A percentile compares a stretch with the other conserved stretches of the same genome.
Evolutionary conservation across 2,797 vertebrate genomes (phyloP).

Genomic region (Arnoldichthys spilopterus): DNA sequence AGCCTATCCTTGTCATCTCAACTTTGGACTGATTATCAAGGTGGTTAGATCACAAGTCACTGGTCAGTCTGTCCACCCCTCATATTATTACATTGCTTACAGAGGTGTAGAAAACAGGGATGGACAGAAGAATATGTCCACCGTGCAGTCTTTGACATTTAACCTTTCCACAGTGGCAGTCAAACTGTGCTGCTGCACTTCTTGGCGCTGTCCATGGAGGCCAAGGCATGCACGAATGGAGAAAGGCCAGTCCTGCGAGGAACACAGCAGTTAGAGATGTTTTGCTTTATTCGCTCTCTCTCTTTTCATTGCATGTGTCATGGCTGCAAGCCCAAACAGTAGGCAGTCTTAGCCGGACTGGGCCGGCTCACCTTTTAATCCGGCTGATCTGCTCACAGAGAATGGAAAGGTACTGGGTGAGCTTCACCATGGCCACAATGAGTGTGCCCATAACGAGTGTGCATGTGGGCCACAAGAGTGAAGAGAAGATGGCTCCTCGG

Average conservation of each 20-base stretch:
- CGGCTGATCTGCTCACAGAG: slow-evolving; percentile 87
- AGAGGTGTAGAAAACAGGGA: not conserved
- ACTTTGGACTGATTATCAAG: slow-evolving; percentile 3
- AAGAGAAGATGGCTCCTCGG: slow-evolving; percentile 85
- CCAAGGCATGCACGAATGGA: slow-evolving; percentile 25
- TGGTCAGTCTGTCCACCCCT: slow-evolving; percentile 1
- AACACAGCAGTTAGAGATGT: slow-evolving; percentile 51
- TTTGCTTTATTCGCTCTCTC: slow-evolving; percentile 17
- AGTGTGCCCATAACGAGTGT: slow-evolving; percentile 85
- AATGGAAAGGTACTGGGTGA: slow-evolving; percentile 92
- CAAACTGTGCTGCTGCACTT: slow-evolving; percentile 42
- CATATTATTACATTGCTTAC: slow-evolving; percentile 11
- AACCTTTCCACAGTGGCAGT: not conserved
- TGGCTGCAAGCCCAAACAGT: not conserved
- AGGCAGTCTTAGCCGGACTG: not conserved
- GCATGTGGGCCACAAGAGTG: slow-evolving; percentile 92
- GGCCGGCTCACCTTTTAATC: slow-evolving; percentile 84
- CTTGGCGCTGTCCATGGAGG: slow-evolving; percentile 4
- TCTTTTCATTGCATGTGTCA: not conserved
- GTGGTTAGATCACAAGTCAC: slow-evolving; percentile 2
- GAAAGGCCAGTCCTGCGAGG: slow-evolving; percentile 48
- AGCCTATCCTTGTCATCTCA: slow-evolving; percentile 32
- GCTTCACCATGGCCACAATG: slow-evolving; percentile 93
- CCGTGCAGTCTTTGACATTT: not conserved
- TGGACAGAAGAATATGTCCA: slow-evolving; percentile 9